Evolutionary conservation across 2,888 invertebrate genomes (phyloP), one percentile per base, ranked within the genome.

Genomic region (Cheilosia urbana): DNA sequence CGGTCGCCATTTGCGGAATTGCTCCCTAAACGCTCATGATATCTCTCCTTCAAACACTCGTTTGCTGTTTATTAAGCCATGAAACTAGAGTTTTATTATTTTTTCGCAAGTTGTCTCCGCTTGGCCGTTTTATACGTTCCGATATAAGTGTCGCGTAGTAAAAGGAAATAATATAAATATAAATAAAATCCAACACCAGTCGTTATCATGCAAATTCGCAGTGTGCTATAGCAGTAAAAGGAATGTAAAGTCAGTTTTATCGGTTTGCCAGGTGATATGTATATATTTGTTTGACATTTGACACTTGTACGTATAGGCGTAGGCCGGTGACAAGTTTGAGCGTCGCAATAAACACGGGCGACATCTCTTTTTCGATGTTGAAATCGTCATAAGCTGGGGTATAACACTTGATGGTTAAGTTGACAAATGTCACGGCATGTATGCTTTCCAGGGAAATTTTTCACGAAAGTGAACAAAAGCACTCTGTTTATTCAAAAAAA

Each of bases 51-150:
- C 13, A 37, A 53, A 42, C 66, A 27, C 42, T 42, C 27, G 27
- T 42, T 53, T 42, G 30, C 34, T 51, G 66, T 76, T 76, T 76
- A 51, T 68, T 68, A 53, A 55, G 58, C 49, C 76, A 76, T 66
- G 66, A 58, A 66, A 58, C 66, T 66, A 53, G 77, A 53, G 27
- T 68, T 60, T 71, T 66, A 66, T 82, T 69, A 78, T 72, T 66
- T 72, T 55, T 55, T 13, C 30, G 17, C 66, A 51, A 37, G 65
- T 53, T 79, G 57, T 51, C 6, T 34, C 66, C 27, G 75, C 53
- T 55, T 42, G 45, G 37, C 37, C 21, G 21, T 62, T 62, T 80
- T 75, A 53, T 47, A n/a, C 45, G 6, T n/a, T 15, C 19, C 34
- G 45, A 45, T 45, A 13, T 27, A 21, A 19, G 62, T 40, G 60